Percentiles rank a stretch among this genome's conserved stretches.
Evolutionary conservation across 2,113 vertebrate species (phyloP).

Genomic region (Stictonetta naevosa): DNA sequence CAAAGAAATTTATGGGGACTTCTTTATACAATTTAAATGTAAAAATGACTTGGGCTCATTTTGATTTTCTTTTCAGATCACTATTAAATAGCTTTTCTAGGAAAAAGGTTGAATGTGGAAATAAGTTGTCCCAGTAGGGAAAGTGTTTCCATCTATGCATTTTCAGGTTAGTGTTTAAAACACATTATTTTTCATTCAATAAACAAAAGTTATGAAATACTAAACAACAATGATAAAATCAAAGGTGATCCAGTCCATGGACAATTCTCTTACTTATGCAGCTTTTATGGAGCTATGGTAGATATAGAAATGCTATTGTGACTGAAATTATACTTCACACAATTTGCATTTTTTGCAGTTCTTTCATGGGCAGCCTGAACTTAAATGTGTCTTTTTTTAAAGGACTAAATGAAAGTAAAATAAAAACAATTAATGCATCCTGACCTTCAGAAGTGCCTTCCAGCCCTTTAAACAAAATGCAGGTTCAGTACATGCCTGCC

Average conservation of each 20-base stretch:
- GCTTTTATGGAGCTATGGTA: neutral
- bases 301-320: constrained; percentile 21
- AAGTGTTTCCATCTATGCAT: neutral
- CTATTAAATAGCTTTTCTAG: constrained; percentile 23
- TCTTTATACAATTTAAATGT: neutral
- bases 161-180: constrained; percentile 5
- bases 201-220: neutral
- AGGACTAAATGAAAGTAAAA: constrained; percentile 53
- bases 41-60: neutral
- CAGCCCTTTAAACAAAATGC: constrained; percentile 85
- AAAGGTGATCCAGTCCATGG: neutral
- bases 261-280: neutral
- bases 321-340: constrained; percentile 36
- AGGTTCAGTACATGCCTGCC: constrained; percentile 78
- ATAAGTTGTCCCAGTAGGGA: constrained; percentile 21
- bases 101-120: constrained; percentile 20
- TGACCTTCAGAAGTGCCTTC: constrained; percentile 81
- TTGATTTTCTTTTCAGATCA: constrained; percentile 1
- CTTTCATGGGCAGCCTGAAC: neutral
- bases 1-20: neutral
- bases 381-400: constrained; percentile 55
- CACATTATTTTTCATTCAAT: neutral
- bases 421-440: constrained; percentile 76
- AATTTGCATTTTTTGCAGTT: constrained; percentile 28
- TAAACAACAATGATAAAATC: neutral